Conservation (phyloP, 2,888 invertebrate species). For the Adelognathus sp. region DNA sequence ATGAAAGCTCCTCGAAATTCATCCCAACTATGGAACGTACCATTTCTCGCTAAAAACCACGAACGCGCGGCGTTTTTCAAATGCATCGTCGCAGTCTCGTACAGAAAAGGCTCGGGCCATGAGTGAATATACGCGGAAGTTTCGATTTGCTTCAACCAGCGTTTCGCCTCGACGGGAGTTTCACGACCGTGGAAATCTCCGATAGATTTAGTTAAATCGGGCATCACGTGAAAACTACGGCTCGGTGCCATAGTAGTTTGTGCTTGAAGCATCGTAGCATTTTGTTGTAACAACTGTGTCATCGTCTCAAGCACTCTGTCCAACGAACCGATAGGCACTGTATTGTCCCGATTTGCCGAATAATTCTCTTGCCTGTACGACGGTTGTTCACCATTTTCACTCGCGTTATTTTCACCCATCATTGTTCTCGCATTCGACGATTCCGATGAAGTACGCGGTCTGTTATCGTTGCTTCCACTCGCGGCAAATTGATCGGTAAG, state of each 20-base stretch:
- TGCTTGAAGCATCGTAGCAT: background rate
- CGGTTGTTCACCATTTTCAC: background rate
- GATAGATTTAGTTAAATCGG: constrained; percentile 49
- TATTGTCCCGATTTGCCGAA: background rate
- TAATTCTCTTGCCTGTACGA: background rate
- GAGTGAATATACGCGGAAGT: constrained; percentile 31
- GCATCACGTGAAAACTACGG: constrained; percentile 45
- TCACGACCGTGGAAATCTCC: constrained; percentile 31
- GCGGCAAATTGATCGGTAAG: background rate
- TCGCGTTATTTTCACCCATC: background rate
- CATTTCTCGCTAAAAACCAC: constrained; percentile 21
- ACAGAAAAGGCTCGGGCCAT: constrained; percentile 43
- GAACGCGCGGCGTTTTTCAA: constrained; percentile 38
- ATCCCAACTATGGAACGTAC: constrained; percentile 23
- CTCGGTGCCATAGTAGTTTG: background rate
- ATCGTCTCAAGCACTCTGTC: background rate
- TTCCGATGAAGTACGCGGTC: background rate
- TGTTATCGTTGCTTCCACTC: background rate
- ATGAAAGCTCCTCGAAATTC: constrained; percentile 28
- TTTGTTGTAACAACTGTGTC: background rate
- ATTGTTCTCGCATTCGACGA: background rate
- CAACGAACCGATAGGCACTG: background rate
- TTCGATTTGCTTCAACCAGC: constrained; percentile 49
- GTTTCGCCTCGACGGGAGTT: constrained; percentile 27
- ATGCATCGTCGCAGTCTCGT: constrained; percentile 35